phyloP scores from a whole-genome alignment of 2,113 vertebrate genomes.

The Zosterops lateralis region DNA sequence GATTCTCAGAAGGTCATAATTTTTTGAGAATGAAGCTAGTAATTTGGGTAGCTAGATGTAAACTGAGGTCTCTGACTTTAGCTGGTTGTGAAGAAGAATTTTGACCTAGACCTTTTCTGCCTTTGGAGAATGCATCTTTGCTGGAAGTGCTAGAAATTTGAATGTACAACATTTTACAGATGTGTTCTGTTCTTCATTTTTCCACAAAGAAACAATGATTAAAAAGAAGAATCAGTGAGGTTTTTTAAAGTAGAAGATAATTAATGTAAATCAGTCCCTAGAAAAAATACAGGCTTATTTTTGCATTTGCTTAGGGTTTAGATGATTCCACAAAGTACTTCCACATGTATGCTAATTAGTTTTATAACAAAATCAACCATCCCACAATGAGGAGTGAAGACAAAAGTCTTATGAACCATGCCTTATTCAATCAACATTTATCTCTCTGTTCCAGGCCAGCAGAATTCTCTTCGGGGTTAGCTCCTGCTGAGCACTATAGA shows the following conservation, averaged over 20 bases:
- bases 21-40: conserved; percentile 1
- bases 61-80: not conserved
- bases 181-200: conserved; percentile 64
- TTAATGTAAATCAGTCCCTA: conserved; percentile 74
- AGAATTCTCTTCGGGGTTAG: not conserved
- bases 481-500: not conserved
- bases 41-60: conserved; percentile 15
- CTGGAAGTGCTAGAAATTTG: conserved; percentile 54
- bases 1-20: not conserved
- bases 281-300: conserved; percentile 76
- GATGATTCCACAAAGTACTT: conserved; percentile 70
- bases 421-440: conserved; percentile 56
- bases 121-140: conserved; percentile 44
- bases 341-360: conserved; percentile 76
- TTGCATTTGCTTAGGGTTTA: conserved; percentile 80
- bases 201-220: conserved; percentile 67
- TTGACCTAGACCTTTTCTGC: not conserved
- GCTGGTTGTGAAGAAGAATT: not conserved
- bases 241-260: conserved; percentile 74
- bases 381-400: conserved; percentile 56
- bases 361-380: conserved; percentile 62
- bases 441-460: conserved; percentile 2
- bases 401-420: conserved; percentile 64
- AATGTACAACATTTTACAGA: conserved; percentile 49
- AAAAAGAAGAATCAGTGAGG: conserved; percentile 47